A percentile compares a stretch with the other conserved stretches of the same genome.
These are phyloP conservation scores for Mus minutoides DNA, from an alignment of 2,797 vertebrate species.

Conservation along the genomic window DNA sequence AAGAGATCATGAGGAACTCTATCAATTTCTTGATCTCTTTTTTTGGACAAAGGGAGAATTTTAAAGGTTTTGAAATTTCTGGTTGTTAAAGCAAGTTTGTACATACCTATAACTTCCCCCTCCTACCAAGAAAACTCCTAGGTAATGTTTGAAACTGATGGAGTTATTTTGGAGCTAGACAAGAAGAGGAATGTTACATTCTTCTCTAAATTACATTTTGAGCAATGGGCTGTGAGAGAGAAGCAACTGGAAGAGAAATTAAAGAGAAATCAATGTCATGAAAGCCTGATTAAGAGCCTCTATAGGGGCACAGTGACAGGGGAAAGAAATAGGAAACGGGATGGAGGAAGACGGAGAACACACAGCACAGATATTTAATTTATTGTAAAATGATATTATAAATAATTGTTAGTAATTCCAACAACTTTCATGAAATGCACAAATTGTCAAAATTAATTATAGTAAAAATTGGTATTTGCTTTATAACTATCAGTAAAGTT, in stretches of 20 bases:
- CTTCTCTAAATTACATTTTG: not conserved
- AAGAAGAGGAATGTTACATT: not conserved
- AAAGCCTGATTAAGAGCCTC: not conserved
- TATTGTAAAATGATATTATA: not conserved
- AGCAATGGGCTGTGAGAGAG: not conserved
- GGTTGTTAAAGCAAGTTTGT: not conserved
- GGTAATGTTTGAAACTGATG: not conserved
- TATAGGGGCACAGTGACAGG: not conserved
- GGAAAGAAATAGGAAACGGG: fast-evolving
- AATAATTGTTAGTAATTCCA: not conserved
- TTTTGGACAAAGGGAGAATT: not conserved
- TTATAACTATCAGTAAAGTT: not conserved
- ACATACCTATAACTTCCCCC: not conserved
- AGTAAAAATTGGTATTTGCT: not conserved
- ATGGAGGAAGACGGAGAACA: not conserved
- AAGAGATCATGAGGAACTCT: not conserved
- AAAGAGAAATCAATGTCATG: not conserved
- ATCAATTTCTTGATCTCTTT: not conserved
- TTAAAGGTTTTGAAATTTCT: not conserved
- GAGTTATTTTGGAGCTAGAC: not conserved
- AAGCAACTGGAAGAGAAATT: not conserved
- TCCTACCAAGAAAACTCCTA: not conserved
- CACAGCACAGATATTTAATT: not conserved
- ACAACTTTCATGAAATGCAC: not conserved
- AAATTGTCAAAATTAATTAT: not conserved